Conservation (phyloP, 1,140 invertebrate species). For the Diachasma alloeum region DNA sequence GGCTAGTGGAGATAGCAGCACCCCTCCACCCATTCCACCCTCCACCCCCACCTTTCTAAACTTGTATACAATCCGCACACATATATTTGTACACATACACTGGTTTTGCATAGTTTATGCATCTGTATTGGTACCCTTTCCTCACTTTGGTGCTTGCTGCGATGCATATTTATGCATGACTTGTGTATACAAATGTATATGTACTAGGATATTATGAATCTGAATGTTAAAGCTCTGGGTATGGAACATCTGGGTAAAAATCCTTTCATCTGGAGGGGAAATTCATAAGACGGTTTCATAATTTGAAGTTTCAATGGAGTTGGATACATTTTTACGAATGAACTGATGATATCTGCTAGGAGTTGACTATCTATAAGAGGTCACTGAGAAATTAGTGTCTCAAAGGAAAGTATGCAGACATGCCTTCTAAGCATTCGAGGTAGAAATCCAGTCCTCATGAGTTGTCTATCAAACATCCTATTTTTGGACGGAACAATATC, state of each 20-base stretch:
- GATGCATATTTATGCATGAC: conserved; percentile 15
- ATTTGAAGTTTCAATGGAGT: neutral
- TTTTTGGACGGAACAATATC: too few species aligned
- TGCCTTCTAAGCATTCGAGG: too few species aligned
- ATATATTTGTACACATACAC: neutral
- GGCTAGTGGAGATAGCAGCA: conserved; percentile 1
- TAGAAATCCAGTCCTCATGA: too few species aligned
- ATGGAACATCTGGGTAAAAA: neutral
- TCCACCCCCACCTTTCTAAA: neutral
- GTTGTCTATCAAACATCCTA: too few species aligned
- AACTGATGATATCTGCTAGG: too few species aligned
- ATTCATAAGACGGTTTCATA: neutral
- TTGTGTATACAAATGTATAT: conserved; percentile 1
- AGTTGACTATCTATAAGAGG: too few species aligned
- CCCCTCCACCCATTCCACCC: neutral
- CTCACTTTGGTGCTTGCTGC: neutral
- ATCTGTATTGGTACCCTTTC: neutral
- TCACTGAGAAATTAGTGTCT: too few species aligned
- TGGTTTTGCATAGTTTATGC: conserved; percentile 1
- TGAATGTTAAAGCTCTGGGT: neutral
- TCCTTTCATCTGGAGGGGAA: neutral
- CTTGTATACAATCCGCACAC: neutral
- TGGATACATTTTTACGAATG: neutral
- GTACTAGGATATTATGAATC: neutral
- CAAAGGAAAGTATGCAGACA: too few species aligned